Conservation (phyloP, 2,888 invertebrate genomes). For the Andrena bucephala region DNA sequence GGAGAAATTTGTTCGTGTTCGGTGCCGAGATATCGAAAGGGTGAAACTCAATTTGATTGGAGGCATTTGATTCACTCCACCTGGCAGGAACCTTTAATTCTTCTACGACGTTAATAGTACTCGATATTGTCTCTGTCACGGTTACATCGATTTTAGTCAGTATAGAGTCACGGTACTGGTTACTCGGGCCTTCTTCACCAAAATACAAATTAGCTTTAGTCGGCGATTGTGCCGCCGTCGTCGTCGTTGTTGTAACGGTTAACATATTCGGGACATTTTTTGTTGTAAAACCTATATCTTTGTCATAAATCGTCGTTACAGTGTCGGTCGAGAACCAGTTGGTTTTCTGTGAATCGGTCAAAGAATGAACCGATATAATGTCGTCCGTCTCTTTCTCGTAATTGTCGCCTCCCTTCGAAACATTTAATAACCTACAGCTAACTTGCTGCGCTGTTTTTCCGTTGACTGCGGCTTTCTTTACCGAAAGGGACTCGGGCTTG, state of each 20-base stretch:
- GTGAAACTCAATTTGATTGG: not conserved
- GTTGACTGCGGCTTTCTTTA: not conserved
- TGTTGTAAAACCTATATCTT: not conserved
- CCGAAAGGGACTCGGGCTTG: not conserved
- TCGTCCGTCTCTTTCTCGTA: not conserved
- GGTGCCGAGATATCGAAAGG: not conserved
- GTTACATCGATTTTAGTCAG: not conserved
- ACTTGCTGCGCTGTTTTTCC: no score
- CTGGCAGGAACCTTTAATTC: slow-evolving; percentile 11
- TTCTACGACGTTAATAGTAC: not conserved
- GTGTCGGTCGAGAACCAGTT: slow-evolving; percentile 1
- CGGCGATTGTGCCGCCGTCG: not conserved
- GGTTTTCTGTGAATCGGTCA: not conserved
- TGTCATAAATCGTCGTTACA: not conserved
- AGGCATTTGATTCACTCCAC: not conserved
- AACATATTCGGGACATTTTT: not conserved
- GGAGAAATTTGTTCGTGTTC: not conserved
- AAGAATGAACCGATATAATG: not conserved
- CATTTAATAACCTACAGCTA: not conserved
- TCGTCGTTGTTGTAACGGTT: not conserved
- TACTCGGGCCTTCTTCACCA: not conserved
- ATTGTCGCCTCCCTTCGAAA: not conserved
- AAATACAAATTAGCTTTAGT: not conserved
- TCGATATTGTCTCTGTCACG: not conserved
- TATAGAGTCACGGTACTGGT: not conserved